Evolutionary conservation across 2,113 vertebrate species (phyloP).

Genomic region (Cryptomyrus ogoouensis): DNA sequence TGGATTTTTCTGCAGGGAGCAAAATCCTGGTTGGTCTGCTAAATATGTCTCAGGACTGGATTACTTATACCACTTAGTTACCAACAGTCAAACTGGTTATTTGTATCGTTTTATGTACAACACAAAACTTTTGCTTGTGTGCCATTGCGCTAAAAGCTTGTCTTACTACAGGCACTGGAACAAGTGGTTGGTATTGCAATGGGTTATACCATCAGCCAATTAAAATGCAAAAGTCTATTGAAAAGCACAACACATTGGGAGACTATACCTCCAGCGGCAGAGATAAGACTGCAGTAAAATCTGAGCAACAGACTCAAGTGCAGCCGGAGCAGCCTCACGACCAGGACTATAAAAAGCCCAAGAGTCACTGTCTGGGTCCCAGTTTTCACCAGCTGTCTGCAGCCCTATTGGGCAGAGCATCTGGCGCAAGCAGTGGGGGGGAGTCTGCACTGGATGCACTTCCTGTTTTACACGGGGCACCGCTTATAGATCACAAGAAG

Average conservation of each 20-base stretch:
- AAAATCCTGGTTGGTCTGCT: not conserved
- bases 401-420: not conserved
- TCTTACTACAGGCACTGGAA: not conserved
- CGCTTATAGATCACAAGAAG: not conserved
- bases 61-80: not conserved
- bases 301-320: constrained; percentile 28
- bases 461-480: not conserved
- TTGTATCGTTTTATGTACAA: not conserved
- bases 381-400: constrained; percentile 37
- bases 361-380: constrained; percentile 42
- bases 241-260: not conserved
- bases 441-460: not conserved
- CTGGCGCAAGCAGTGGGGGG: not conserved
- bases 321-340: constrained; percentile 51
- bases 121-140: not conserved
- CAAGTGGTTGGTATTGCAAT: not conserved
- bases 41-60: not conserved
- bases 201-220: not conserved
- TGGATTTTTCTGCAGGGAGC: not conserved
- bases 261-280: not conserved
- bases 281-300: not conserved
- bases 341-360: constrained; percentile 54
- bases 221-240: not conserved
- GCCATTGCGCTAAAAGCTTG: not conserved
- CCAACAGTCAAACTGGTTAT: not conserved